Evolutionary conservation across 2,113 vertebrate species (phyloP).

Genomic region (Nycticorax nycticorax): DNA sequence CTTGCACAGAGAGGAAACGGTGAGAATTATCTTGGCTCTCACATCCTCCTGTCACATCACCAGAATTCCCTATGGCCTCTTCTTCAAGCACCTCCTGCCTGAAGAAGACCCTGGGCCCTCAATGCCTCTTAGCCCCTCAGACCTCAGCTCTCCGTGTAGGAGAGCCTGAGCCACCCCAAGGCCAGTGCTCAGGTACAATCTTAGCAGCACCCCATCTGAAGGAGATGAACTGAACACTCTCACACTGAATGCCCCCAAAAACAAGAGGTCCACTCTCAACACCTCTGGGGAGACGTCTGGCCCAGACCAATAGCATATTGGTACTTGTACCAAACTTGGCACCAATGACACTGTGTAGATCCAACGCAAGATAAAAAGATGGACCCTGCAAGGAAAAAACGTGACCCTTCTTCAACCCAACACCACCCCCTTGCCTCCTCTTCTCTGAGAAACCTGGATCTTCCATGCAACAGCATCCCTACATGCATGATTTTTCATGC

Average conservation of each 20-base stretch:
- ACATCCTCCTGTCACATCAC: neutral
- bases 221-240: neutral
- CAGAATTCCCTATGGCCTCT: neutral
- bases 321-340: neutral
- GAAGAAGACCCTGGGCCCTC: neutral
- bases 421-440: neutral
- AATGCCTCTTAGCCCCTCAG: neutral
- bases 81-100: neutral
- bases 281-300: neutral
- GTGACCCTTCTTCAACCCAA: neutral
- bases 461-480: neutral
- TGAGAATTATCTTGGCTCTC: constrained; percentile 32
- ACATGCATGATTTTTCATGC: neutral
- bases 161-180: neutral
- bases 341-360: neutral
- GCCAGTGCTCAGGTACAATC: neutral
- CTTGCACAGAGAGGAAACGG: constrained; percentile 31
- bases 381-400: neutral
- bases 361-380: neutral
- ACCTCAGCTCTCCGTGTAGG: neutral
- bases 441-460: neutral
- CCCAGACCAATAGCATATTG: neutral
- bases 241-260: neutral
- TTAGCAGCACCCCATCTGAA: neutral
- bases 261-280: neutral